Evolutionary conservation across 2,113 vertebrate genomes (phyloP).

Genomic region (Indri indri): DNA sequence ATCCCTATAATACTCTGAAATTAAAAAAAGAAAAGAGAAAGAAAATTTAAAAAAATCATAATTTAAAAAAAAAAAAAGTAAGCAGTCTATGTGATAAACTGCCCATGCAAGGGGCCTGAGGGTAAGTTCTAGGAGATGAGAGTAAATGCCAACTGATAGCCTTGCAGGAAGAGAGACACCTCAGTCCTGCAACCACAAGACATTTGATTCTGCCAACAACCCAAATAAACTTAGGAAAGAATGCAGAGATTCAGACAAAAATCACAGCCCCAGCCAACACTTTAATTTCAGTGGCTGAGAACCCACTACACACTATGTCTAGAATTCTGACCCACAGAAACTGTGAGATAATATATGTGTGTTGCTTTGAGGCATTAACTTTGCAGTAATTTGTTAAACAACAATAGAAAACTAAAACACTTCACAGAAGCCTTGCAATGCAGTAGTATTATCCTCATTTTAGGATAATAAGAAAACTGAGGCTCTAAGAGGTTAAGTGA

Average conservation of each 20-base stretch:
- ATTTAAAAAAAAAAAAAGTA: too few species aligned
- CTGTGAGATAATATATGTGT: too few species aligned
- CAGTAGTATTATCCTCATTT: background rate
- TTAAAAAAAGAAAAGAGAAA: too few species aligned
- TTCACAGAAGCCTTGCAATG: background rate
- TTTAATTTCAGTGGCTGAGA: background rate
- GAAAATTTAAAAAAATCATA: too few species aligned
- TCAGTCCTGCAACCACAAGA: background rate
- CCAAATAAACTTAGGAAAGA: background rate
- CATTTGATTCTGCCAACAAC: background rate
- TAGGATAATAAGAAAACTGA: background rate
- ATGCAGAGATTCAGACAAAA: background rate
- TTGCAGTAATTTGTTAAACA: background rate
- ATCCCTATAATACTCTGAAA: too few species aligned
- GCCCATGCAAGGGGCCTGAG: fast-evolving
- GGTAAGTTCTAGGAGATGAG: background rate
- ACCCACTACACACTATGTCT: too few species aligned
- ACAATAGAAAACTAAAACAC: background rate
- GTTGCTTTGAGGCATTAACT: background rate
- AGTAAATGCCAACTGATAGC: background rate
- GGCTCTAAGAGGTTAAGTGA: background rate
- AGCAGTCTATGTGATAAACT: background rate
- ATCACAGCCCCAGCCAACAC: background rate
- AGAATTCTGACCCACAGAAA: background rate
- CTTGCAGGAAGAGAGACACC: background rate